Percentiles rank a stretch among this genome's conserved stretches.
Evolutionary conservation across 2,113 vertebrate species (phyloP).

Genomic region (Baryphthengus martii): DNA sequence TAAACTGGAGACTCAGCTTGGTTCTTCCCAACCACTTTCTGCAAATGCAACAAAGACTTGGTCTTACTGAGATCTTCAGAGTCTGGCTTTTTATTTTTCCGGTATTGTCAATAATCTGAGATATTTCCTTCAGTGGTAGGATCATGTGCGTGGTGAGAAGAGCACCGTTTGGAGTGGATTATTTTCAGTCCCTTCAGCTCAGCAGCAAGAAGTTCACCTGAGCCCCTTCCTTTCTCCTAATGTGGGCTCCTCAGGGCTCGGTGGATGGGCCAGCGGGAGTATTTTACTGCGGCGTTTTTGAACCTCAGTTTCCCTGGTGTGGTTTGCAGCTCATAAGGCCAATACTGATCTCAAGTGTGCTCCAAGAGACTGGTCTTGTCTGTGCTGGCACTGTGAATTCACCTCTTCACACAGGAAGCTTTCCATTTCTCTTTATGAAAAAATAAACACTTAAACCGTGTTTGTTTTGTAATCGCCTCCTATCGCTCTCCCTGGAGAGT

Average conservation of each 20-base stretch:
- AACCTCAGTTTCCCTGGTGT: background rate
- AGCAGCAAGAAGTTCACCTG: background rate
- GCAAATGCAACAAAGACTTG: background rate
- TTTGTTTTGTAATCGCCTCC: background rate
- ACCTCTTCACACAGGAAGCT: background rate
- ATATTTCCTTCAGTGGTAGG: background rate
- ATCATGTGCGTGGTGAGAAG: background rate
- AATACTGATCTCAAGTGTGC: background rate
- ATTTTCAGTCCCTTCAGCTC: background rate
- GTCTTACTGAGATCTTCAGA: background rate
- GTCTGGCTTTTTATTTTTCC: background rate
- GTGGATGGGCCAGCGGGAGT: background rate
- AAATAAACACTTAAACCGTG: background rate
- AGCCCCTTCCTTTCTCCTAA: background rate
- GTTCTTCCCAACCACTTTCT: background rate
- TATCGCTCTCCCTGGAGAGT: background rate
- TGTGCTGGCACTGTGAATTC: background rate
- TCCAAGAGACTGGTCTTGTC: background rate
- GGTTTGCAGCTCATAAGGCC: background rate
- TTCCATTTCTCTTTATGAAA: background rate
- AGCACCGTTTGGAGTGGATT: background rate
- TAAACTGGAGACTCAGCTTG: background rate
- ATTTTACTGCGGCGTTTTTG: background rate
- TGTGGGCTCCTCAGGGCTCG: fast-evolving
- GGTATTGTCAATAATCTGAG: background rate